Base-by-base conservation (phyloP, 2,888 invertebrate species). In the Dynastes hyllus region DNA sequence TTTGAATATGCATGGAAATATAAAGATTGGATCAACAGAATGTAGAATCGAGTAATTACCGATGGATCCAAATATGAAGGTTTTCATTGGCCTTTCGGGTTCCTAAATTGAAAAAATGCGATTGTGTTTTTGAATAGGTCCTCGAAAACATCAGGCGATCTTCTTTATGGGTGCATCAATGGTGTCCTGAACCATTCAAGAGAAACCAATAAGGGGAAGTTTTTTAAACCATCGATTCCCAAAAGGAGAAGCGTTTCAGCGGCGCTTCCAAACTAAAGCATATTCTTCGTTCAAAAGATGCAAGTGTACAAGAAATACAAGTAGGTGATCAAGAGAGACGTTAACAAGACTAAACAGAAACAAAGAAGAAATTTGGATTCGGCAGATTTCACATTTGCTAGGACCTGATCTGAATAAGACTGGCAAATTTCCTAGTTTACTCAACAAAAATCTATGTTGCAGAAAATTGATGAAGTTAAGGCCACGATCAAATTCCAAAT, bases 191-290 rank as follows among this genome's bases (percentile, higher is more conserved):
- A 94, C 81, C 85, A 92, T 80, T 94, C 98, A 0, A 91, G 93
- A 86, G 94, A 94, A 81, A 78, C 78, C 32, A 96, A 97, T 90
- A 98, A 98, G 90, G 94, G 98, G 86, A 95, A 95, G 85, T 99
- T 99, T 90, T 91, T 97, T 99, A 99, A 90, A 98, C 98, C 0
- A 97, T 99, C 65, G 99, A 99, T 92, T 99, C 99, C 84, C 98
- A 98, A 90, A 99, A 99, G 96, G 99, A 99, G 92, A 99, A 99
- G 92, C 99, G 99, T 97, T 99, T 99, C 95, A 97, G 97, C 87
- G 99, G 99, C 92, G 99, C 99, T 90, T 98, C 99, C 92, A 99
- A 98, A 91, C 92, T 99, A 88, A 98, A 98, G 93, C 95, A 98
- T 91, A 97, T 99, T 87, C 99, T 99, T 37, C 93, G 98, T 78